Evolutionary conservation across 1,140 invertebrate genomes (phyloP), one percentile per base, ranked within the genome.

Genomic region (Bombus turneri): DNA sequence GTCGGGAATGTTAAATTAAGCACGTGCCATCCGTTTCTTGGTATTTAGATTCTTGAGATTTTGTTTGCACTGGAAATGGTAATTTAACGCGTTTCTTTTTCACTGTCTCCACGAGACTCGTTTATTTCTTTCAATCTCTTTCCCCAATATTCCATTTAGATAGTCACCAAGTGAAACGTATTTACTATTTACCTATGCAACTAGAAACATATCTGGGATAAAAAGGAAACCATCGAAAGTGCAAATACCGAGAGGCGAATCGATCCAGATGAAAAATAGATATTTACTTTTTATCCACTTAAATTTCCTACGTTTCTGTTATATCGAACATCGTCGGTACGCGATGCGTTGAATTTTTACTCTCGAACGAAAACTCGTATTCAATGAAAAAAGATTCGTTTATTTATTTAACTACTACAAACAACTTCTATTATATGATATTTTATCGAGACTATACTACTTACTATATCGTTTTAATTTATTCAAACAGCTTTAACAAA

Each of bases 271-370:
- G 59, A 53, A 34, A 41, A 31, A 41, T n/a, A 34, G 81, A 28
- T 53, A 77, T 83, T 83, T 83, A 68, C 75, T 59, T 83, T 83
- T 76, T 39, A 53, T 53, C 43, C 81, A 41, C 62, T 83, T 53
- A 68, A 68, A 77, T 66, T 66, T 68, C 12, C 39, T 41, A 34
- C 41, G 18, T 0, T 43, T 25, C 28, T 28, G n/a, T 66, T 25
- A 39, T 53, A 76, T 37, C 31, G 9, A 13, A 8, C 37, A 8
- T 31, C 53, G 18, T 2, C 37, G 34, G 22, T n/a, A 34, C 37
- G 31, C n/a, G 22, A 13, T 1, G 0, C n/a, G 0, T 8, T 41
- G 69, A 39, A 66, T 62, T 57, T 68, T 25, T 41, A 53, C 39
- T 0, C 13, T 34, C 39, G 25, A 43, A 34, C 37, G 3, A 47